A percentile compares a stretch with the other conserved stretches of the same genome.
Evolutionary conservation across 2,797 vertebrate species (phyloP).

Genomic region (Protonibea diacanthus): DNA sequence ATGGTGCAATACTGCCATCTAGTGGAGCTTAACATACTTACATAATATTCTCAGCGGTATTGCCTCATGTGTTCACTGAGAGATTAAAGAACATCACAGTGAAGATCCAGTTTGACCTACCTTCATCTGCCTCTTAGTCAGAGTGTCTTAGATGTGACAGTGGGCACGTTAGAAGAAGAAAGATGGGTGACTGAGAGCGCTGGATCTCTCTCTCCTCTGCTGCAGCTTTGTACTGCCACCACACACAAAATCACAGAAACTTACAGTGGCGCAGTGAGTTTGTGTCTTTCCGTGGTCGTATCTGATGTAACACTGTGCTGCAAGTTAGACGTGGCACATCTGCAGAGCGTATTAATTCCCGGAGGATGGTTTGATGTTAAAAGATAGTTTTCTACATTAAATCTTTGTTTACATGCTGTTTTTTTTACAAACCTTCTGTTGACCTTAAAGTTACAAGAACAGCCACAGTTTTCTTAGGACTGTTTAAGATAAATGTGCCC

Average conservation of each 20-base stretch:
- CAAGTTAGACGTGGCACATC: slow-evolving; percentile 30
- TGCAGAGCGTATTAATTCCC: slow-evolving; percentile 22
- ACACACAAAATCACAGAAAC: slow-evolving; percentile 25
- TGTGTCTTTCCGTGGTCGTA: slow-evolving; percentile 16
- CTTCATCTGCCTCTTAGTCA: slow-evolving; percentile 20
- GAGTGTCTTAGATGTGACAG: slow-evolving; percentile 1
- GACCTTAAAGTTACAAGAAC: neutral
- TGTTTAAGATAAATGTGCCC: neutral
- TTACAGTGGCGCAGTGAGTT: slow-evolving; percentile 21
- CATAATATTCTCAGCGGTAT: neutral
- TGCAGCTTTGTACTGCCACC: slow-evolving; percentile 17
- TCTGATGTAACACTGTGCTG: slow-evolving; percentile 57
- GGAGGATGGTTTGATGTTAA: slow-evolving; percentile 20
- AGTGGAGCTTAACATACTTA: slow-evolving; percentile 48
- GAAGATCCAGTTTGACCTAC: neutral
- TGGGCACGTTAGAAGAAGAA: slow-evolving; percentile 6
- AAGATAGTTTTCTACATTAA: neutral
- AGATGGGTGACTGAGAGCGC: slow-evolving; percentile 4
- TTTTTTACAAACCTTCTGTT: neutral
- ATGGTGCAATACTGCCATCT: slow-evolving; percentile 73
- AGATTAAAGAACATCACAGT: slow-evolving; percentile 2
- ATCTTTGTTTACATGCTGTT: neutral
- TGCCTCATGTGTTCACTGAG: slow-evolving; percentile 2
- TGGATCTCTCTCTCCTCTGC: slow-evolving; percentile 14
- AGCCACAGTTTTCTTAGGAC: neutral